Conservation (phyloP, 1,140 invertebrate species). For the Reticulitermes speratus region DNA sequence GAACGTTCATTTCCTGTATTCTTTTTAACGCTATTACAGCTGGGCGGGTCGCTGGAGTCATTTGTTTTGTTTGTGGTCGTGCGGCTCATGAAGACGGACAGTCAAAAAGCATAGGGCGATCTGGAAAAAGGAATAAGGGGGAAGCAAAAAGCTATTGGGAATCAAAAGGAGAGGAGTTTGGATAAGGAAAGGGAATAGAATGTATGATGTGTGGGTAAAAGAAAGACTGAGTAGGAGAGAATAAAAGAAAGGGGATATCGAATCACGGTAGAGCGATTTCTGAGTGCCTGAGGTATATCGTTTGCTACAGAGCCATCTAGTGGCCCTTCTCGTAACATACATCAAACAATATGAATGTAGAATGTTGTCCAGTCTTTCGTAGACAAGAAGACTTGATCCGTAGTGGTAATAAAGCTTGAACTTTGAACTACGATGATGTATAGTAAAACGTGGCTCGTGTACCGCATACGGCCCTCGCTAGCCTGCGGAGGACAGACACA, state of each 20-base stretch:
- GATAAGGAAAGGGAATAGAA: neutral
- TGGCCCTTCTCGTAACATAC: too few species aligned
- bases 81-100: conserved; percentile 19
- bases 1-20: conserved; percentile 25
- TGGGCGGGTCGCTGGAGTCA: conserved; percentile 17
- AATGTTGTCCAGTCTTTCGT: too few species aligned
- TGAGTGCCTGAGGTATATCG: neutral
- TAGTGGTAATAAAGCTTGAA: too few species aligned
- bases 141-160: conserved; percentile 6
- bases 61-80: conserved; percentile 13
- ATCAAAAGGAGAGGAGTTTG: neutral
- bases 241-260: too few species aligned
- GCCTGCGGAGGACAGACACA: too few species aligned
- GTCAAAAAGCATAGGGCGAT: neutral
- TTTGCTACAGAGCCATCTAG: neutral
- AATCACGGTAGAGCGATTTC: neutral
- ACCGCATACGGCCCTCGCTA: too few species aligned
- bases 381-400: too few species aligned
- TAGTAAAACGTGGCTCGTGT: too few species aligned
- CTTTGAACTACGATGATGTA: too few species aligned
- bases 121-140: neutral
- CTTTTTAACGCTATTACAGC: conserved; percentile 24
- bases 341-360: too few species aligned
- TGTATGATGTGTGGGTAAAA: too few species aligned
- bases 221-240: too few species aligned